A percentile compares a stretch with the other conserved stretches of the same genome.
Evolutionary conservation across 2,797 vertebrate species (phyloP).

Genomic region (Anguilla marmorata): DNA sequence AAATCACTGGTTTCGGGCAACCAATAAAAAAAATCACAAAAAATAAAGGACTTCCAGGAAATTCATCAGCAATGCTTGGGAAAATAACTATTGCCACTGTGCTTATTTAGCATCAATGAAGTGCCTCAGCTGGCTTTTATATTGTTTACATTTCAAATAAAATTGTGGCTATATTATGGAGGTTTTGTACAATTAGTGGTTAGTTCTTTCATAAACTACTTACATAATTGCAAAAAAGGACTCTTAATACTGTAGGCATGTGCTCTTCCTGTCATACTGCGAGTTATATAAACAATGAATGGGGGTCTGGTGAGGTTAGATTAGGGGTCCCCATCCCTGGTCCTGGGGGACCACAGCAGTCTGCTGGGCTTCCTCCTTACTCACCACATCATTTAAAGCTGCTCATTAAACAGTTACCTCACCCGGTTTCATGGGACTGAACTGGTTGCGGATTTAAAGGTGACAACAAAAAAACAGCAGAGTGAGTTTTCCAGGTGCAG

Average conservation of each 20-base stretch:
- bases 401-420: too few relatives aligned
- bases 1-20: neutral
- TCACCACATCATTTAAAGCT: too few relatives aligned
- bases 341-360: too few relatives aligned
- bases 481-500: too few relatives aligned
- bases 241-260: neutral
- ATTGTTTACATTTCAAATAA: neutral
- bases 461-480: too few relatives aligned
- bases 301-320: neutral
- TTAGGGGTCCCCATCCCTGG: neutral
- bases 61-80: neutral
- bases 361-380: too few relatives aligned
- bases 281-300: neutral
- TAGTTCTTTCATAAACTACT: neutral
- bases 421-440: too few relatives aligned
- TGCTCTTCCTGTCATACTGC: neutral
- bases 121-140: neutral
- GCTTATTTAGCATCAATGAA: neutral
- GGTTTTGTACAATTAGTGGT: neutral
- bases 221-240: neutral
- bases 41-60: too few relatives aligned
- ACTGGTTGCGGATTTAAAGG: too few relatives aligned
- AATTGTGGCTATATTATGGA: neutral
- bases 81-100: neutral
- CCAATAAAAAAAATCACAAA: too few relatives aligned